Evolutionary conservation across 1,140 invertebrate species (phyloP), one percentile per base, ranked within the genome.

Genomic region (Maconellicoccus hirsutus): DNA sequence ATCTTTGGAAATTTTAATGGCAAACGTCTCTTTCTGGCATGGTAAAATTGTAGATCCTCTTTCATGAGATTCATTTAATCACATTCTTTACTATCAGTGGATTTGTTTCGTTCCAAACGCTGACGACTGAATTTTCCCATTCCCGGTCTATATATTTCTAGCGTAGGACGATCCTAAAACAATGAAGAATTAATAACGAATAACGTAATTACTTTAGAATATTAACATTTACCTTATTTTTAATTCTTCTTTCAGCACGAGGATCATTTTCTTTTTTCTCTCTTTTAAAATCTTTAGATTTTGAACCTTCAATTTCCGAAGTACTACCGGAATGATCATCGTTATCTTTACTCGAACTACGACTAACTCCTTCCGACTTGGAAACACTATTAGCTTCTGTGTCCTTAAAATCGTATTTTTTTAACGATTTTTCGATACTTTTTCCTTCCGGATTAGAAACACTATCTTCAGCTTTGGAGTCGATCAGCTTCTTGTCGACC

Each of bases 81-180:
- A 66, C 61, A 23, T 23, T 66, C 61, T 66, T 66, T 66, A 25
- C 61, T 25, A 6, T 66, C 61, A 25, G 10, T 66, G 7, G 61
- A 66, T 26, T 66, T 66, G 16, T 66, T 66, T 4, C 61, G 61
- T 66, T 66, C 61, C 21, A 66, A 66, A 8, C 61, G 61, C 16
- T 66, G 61, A 66, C 61, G 61, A 74, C 86, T 87, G 75, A 88
- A 86, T 77, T 83, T 86, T 1, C 86, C 86, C 87, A 88, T 88
- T 26, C 87, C 87, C 4, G 87, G 87, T 71, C 87, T 82, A 77
- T 89, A 89, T 72, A 89, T 87, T 72, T 86, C 85, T 74, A 89
- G 84, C 59, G 85, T 83, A 10, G 87, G 87, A 63, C 87, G 85
- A 78, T 89, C 87, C 85, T 89, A 73, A 27, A 79, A 78, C 70